Evolutionary conservation across 2,888 invertebrate genomes (phyloP).

Genomic region (Trachelus iudaicus): DNA sequence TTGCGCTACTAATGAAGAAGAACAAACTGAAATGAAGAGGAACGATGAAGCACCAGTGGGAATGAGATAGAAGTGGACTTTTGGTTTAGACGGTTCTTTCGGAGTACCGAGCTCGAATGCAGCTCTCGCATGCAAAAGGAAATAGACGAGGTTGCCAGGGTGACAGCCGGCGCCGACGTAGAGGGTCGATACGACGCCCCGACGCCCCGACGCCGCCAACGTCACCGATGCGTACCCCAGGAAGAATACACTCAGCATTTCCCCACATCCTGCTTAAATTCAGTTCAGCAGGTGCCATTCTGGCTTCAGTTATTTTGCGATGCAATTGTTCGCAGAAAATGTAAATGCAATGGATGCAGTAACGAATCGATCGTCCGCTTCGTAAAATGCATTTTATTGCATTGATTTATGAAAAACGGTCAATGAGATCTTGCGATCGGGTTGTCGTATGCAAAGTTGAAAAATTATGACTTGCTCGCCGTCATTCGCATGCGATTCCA

Average conservation of each 20-base stretch:
- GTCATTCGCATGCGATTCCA: not conserved
- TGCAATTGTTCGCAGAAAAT: not conserved
- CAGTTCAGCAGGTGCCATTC: not conserved
- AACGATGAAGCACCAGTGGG: conserved; percentile 3
- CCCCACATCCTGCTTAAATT: not conserved
- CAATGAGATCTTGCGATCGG: not conserved
- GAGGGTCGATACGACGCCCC: conserved; percentile 50
- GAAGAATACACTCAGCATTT: not conserved
- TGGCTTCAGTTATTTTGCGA: not conserved
- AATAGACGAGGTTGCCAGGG: conserved; percentile 55
- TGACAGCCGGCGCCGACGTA: conserved; percentile 45
- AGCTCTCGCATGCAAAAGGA: conserved; percentile 27
- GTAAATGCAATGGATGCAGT: not conserved
- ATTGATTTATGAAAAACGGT: not conserved
- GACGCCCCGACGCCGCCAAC: not conserved
- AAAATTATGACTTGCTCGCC: not conserved
- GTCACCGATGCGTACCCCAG: not conserved
- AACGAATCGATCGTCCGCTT: not conserved
- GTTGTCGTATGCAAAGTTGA: not conserved
- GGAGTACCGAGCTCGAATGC: not conserved
- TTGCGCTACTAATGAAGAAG: not conserved
- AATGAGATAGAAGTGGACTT: not conserved
- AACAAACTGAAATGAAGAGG: not conserved
- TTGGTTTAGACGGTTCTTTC: not conserved
- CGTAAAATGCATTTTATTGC: not conserved